Evolutionary conservation across 2,797 vertebrate genomes (phyloP).

Genomic region (Syndactyla subalaris): DNA sequence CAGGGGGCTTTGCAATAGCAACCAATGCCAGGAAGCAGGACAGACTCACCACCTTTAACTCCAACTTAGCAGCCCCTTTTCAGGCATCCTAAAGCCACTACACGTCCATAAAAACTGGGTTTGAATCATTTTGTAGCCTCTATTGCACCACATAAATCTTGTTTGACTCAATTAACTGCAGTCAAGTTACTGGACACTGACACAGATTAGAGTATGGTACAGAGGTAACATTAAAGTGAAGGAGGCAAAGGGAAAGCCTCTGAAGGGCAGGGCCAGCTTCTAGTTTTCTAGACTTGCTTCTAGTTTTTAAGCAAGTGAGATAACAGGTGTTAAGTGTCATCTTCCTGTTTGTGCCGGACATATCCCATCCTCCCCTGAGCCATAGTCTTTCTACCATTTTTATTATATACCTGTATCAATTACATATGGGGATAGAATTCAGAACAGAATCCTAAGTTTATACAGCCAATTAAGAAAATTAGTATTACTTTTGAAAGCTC

Average conservation of each 20-base stretch:
- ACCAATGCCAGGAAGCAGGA: neutral
- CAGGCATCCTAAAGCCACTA: neutral
- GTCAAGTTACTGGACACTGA: neutral
- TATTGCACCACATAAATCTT: neutral
- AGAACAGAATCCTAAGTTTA: neutral
- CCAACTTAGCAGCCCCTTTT: neutral
- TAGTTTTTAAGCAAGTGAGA: neutral
- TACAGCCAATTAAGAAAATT: neutral
- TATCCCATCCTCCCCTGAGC: neutral
- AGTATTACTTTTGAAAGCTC: neutral
- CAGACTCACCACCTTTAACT: rapidly evolving
- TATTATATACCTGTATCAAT: neutral
- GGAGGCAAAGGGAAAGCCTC: neutral
- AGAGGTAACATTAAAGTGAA: neutral
- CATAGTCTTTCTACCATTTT: neutral
- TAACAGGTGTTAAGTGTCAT: neutral
- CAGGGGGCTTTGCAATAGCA: neutral
- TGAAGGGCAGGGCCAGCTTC: neutral
- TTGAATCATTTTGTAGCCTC: neutral
- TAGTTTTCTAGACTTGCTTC: neutral
- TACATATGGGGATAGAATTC: neutral
- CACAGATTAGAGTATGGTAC: neutral
- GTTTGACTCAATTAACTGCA: neutral
- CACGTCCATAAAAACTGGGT: neutral
- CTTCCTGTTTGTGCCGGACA: neutral